These are phyloP conservation scores for Thripadectes ignobilis DNA, from an alignment of 2,797 vertebrate genomes.

Conservation along the genomic window DNA sequence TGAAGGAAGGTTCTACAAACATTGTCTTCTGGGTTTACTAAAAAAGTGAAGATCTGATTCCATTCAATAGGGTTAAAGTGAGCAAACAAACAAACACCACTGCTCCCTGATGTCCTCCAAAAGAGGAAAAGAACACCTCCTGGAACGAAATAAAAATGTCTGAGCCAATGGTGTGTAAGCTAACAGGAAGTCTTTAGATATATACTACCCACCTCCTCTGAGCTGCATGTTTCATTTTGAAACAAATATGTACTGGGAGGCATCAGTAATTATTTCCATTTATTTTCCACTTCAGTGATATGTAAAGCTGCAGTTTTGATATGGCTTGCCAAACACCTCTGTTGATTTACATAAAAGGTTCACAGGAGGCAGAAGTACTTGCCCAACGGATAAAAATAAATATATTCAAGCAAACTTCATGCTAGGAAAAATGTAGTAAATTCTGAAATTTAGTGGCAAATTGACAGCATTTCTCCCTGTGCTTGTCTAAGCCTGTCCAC, in stretches of 20 bases:
- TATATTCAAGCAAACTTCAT: slow-evolving; percentile 29
- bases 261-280: slow-evolving; percentile 56
- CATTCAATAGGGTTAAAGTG: neutral
- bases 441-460: neutral
- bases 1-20: neutral
- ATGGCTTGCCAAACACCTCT: slow-evolving; percentile 42
- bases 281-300: slow-evolving; percentile 53
- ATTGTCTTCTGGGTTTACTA: neutral
- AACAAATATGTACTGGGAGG: slow-evolving; percentile 26
- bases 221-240: neutral
- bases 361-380: slow-evolving; percentile 55
- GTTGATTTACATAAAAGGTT: slow-evolving; percentile 53
- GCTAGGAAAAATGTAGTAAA: neutral
- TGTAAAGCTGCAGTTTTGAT: slow-evolving; percentile 51
- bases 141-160: neutral
- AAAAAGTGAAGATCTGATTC: neutral
- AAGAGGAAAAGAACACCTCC: neutral
- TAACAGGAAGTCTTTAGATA: slow-evolving; percentile 5
- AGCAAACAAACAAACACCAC: neutral
- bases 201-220: neutral
- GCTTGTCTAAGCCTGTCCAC: neutral
- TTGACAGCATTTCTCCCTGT: neutral
- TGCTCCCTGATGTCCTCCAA: neutral
- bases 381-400: slow-evolving; percentile 58
- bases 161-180: neutral